Base-by-base conservation (phyloP, 2,113 vertebrate genomes). In the Myocastor coypus region DNA sequence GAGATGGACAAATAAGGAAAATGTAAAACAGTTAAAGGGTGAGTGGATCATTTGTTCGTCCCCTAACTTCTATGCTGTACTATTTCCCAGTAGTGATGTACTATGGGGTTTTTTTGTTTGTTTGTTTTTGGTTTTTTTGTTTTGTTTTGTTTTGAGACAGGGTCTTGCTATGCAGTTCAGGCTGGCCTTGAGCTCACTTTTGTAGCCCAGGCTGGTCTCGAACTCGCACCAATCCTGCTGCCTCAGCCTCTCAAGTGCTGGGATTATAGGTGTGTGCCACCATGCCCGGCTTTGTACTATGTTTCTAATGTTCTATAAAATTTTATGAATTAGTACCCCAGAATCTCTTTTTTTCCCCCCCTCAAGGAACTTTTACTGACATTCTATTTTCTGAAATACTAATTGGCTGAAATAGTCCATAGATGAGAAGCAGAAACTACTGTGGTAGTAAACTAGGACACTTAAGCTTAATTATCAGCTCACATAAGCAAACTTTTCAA, bases 1-100 rank as follows among this genome's bases (percentile, higher is more conserved):
- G 64, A 99, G 97, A 89, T 99, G 99, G 99, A 96, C 99, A 96
- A 98, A 95, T 63, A 99, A 97, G 94, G 99, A 99, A 95, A 98
- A 99, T 13, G 98, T 99, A 64, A 99, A 98, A 97, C 99, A 99
- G 97, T 98, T 97, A 96, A 64, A 96, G 96, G 99, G 99, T 99
- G 94, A 98, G 98, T 71, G 17, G 42, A 1, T 57, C 0, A 55
- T 69, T 88, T 59, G n/a, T 40, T 10, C 37, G 59, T 3, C 19
- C 46, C 34, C 46, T 34, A 94, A 40, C 40, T 14, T 10, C 32
- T 88, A 46, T 7, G 7, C 16, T 12, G 68, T 82, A 42, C 5
- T 84, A 37, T 61, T 95, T 83, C n/a, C 71, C 6, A 92, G 30
- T 50, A 82, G 77, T 91, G 24, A 52, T 87, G 83, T 84, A 93